These are phyloP conservation scores for Tetranychus piercei DNA, from an alignment of 2,888 invertebrate genomes.

Conservation along the genomic window DNA sequence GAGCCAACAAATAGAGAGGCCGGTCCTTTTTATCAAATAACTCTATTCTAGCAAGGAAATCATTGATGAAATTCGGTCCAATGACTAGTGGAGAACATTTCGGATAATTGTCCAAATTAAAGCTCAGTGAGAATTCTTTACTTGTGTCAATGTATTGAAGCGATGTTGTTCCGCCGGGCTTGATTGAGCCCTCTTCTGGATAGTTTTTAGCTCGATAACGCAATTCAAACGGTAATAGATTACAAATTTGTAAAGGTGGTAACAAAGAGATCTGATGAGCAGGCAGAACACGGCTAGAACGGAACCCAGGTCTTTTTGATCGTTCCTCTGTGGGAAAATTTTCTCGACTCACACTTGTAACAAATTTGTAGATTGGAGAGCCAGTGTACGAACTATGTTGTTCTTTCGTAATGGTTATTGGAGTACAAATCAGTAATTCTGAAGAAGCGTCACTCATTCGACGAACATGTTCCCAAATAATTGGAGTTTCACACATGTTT, in stretches of 20 bases:
- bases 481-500: conserved; percentile 39
- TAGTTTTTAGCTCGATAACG: conserved; percentile 30
- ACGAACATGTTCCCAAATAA: conserved; percentile 42
- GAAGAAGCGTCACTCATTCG: conserved; percentile 16
- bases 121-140: conserved; percentile 49
- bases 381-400: conserved; percentile 28
- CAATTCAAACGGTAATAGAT: conserved; percentile 55
- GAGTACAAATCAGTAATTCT: conserved; percentile 19
- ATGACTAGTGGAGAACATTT: conserved; percentile 46
- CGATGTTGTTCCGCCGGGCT: conserved; percentile 35
- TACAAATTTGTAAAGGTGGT: conserved; percentile 62
- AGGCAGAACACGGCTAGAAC: conserved; percentile 35
- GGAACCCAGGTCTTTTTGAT: conserved; percentile 9
- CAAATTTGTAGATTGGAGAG: conserved; percentile 43
- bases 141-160: conserved; percentile 48
- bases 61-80: conserved; percentile 31
- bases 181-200: conserved; percentile 33
- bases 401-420: conserved; percentile 25
- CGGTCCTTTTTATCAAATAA: conserved; percentile 54
- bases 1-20: conserved; percentile 53
- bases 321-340: conserved; percentile 44
- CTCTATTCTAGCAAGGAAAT: conserved; percentile 48
- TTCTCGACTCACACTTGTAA: conserved; percentile 57
- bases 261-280: conserved; percentile 69
- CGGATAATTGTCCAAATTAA: conserved; percentile 66